Evolutionary conservation across 2,113 vertebrate genomes (phyloP), one percentile per base, ranked within the genome.

Genomic region (Cranoglanis bouderius): DNA sequence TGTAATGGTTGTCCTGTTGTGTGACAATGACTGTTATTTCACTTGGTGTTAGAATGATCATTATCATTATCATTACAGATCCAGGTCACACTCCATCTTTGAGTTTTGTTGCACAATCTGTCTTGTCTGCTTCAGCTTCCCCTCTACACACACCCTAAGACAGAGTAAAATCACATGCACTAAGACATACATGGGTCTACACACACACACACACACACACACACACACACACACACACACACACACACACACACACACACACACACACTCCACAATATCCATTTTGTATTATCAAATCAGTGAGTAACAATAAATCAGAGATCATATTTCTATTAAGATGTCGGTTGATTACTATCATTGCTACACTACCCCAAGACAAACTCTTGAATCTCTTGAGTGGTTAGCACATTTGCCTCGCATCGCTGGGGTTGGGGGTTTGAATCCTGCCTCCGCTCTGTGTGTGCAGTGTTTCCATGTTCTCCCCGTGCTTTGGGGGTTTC

Each of bases 31-130:
- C 65, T 77, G 87, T 86, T 88, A 88, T 82, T 88, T 75, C 16
- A 0, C 63, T 59, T 14, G 12, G 38, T 90, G 75, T 90, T 87
- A 72, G 63, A 72, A 88, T 88, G 26, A 84, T 87, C 78, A 81
- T 87, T 90, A 90, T 89, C 87, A 85, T 88, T 90, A 90, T 89
- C 87, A 85, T 88, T 90, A 78, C 87, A 85, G 84, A 65, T 86
- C 84, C 61, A 88, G 38, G 72, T 85, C 74, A 63, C 82, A 57
- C 81, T 82, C 4, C 40, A 70, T 51, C 86, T 88, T 49, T 85
- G 38, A 51, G 13, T 18, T 51, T 24, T 74, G 49, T 90, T 85
- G 70, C 89, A 85, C 87, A 86, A 85, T 85, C 77, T 88, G 83
- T 46, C 40, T 84, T n/a, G 82, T 85, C 61, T 85, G 83, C 14